phyloP scores from a whole-genome alignment of 1,140 invertebrate species.

The Heliconius hewitsoni region DNA sequence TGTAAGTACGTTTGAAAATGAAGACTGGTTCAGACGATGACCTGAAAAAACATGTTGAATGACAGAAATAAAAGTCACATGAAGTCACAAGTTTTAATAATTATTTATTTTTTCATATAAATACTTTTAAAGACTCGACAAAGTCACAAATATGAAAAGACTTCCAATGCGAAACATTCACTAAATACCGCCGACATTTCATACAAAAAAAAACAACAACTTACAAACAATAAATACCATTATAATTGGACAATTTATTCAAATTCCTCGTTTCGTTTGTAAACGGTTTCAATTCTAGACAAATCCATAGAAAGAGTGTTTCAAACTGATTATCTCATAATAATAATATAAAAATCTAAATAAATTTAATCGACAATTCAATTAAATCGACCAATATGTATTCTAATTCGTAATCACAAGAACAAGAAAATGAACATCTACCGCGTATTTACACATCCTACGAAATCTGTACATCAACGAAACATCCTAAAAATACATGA shows the following conservation, averaged over 20 bases:
- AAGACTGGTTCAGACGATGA: too few species aligned
- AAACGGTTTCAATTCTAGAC: slow-evolving; percentile 45
- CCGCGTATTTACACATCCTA: slow-evolving; percentile 60
- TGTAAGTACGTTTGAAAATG: too few species aligned
- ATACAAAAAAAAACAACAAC: slow-evolving; percentile 72
- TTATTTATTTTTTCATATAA: slow-evolving; percentile 78
- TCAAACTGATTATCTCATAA: slow-evolving; percentile 22
- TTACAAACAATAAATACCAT: slow-evolving; percentile 77
- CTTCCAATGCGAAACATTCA: slow-evolving; percentile 68
- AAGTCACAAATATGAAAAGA: slow-evolving; percentile 77
- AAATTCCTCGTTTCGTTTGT: slow-evolving; percentile 59
- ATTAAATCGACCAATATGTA: slow-evolving; percentile 44
- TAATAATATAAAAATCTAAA: slow-evolving; percentile 44
- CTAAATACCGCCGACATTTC: slow-evolving; percentile 66
- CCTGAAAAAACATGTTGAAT: not conserved
- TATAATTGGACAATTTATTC: slow-evolving; percentile 75
- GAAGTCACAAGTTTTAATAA: slow-evolving; percentile 70
- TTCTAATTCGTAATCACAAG: slow-evolving; percentile 58
- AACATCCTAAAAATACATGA: slow-evolving; percentile 64
- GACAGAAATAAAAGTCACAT: slow-evolving; percentile 58
- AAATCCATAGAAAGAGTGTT: slow-evolving; percentile 37
- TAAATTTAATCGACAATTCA: slow-evolving; percentile 7
- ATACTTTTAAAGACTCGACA: slow-evolving; percentile 79
- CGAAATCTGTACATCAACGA: slow-evolving; percentile 75
- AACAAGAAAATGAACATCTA: slow-evolving; percentile 72